Base-by-base conservation (phyloP, 2,888 invertebrate genomes). In the Tribolium freemani region DNA sequence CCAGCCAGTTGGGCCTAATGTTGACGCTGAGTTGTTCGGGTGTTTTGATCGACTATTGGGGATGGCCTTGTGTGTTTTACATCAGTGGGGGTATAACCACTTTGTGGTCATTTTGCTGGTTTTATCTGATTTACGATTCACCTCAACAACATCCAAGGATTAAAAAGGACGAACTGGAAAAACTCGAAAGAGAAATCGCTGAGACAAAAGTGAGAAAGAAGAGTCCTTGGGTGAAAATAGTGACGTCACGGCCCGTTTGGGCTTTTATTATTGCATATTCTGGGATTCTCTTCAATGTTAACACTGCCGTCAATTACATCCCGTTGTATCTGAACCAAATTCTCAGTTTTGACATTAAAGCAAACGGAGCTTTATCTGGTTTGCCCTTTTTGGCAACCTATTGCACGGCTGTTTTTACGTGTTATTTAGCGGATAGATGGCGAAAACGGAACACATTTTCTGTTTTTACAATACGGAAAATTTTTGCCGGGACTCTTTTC, bases 1-100 rank as follows among this genome's bases (percentile, higher is more conserved):
- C 71, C 9, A 54, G 57, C 21, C 5, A 48, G n/a, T 9, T 71
- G 8, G 71, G 71, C 9, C 0, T 71, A 44, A 61, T 45, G 10
- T 21, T 71, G 20, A 66, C 71, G n/a, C n/a, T 38, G n/a, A n/a
- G 38, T n/a, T 48, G 26, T 66, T 31, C 66, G 44, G 50, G 71
- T 58, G 5, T 66, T 10, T 5, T 67, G 5, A 67, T 67, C 5
- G 45, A 56, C 3, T 45, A 21, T 46, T 53, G 51, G 3, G 95
- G 96, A 5, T 96, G 96, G 96, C 92, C 94, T 78, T 94, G 94
- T 0, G 93, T 95, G 20, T 96, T 96, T 88, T 96, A 96, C 84
- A 89, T 94, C 73, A 94, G 94, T 70, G 93, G 92, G 79, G 88
- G 89, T 48, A 88, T 94, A 76, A 93, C 94, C 1, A 84, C 93